Conservation (phyloP, 2,797 vertebrate species). For the Arctocebus calabarensis region DNA sequence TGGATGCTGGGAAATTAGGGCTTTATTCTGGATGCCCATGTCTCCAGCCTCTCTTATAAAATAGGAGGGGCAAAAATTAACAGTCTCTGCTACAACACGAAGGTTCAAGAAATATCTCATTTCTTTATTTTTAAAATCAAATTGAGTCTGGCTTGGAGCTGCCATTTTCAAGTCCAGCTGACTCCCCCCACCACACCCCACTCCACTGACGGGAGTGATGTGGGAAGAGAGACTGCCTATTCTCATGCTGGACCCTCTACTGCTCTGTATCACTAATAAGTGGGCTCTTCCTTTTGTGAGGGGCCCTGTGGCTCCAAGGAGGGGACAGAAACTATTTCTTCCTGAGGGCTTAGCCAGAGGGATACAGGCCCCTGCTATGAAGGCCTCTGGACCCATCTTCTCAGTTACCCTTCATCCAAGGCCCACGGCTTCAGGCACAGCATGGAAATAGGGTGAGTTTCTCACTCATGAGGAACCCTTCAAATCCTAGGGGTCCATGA, state of each 20-base stretch:
- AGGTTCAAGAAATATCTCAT: neutral
- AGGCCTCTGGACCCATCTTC: neutral
- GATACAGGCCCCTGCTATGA: accelerated
- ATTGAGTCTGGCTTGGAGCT: neutral
- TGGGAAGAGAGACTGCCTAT: neutral
- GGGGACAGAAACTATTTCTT: neutral
- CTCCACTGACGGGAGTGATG: neutral
- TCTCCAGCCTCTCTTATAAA: neutral
- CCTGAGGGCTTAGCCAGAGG: too few relatives aligned
- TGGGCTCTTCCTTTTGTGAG: neutral
- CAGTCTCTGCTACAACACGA: neutral
- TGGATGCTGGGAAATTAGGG: neutral
- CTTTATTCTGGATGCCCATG: neutral
- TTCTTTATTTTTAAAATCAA: neutral
- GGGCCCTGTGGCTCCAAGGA: neutral
- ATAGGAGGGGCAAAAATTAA: neutral
- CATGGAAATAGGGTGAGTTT: neutral
- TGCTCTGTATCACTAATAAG: neutral
- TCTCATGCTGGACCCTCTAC: neutral
- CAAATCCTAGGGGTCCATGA: neutral
- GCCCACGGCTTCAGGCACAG: too few relatives aligned
- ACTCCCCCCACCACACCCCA: accelerated
- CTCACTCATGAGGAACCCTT: neutral
- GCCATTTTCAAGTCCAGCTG: neutral
- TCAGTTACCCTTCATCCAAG: neutral